Percentiles rank a stretch among this genome's conserved stretches.
Evolutionary conservation across 2,113 vertebrate species (phyloP).

Genomic region (Atrichornis clamosus): DNA sequence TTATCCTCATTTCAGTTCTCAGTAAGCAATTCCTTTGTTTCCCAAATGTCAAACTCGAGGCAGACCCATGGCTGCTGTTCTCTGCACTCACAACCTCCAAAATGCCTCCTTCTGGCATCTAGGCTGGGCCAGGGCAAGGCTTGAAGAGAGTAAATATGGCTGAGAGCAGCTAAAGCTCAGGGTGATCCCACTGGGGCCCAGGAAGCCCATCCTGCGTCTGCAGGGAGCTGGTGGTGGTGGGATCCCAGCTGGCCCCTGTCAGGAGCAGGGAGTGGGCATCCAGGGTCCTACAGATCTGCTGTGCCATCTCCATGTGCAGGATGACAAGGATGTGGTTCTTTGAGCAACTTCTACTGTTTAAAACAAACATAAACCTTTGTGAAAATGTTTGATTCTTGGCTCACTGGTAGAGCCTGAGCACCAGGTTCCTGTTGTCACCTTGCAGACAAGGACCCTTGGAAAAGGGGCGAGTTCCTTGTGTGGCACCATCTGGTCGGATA

Average conservation of each 20-base stretch:
- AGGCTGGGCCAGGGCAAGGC: neutral
- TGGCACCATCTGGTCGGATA: neutral
- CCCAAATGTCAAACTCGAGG: neutral
- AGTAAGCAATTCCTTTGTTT: conserved; percentile 7
- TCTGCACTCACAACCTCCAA: neutral
- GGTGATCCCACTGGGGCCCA: neutral
- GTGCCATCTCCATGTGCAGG: accelerated
- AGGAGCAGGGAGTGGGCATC: neutral
- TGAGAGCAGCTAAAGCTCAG: neutral
- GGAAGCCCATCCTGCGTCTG: neutral
- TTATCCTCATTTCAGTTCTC: neutral
- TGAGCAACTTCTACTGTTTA: neutral
- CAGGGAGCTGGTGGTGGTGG: neutral
- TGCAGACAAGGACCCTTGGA: neutral
- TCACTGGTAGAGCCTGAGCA: neutral
- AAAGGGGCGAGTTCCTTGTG: neutral
- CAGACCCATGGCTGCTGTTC: neutral
- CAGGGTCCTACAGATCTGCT: neutral
- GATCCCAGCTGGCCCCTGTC: neutral
- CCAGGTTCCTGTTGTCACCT: neutral
- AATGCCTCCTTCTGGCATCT: neutral
- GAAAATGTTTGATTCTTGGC: neutral
- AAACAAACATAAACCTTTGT: neutral
- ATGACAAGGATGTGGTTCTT: neutral
- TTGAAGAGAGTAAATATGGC: neutral